Percentiles rank a stretch among this genome's conserved stretches.
These are phyloP conservation scores for Eumacrocentrus americanus DNA, from an alignment of 2,888 invertebrate species.

Conservation along the genomic window DNA sequence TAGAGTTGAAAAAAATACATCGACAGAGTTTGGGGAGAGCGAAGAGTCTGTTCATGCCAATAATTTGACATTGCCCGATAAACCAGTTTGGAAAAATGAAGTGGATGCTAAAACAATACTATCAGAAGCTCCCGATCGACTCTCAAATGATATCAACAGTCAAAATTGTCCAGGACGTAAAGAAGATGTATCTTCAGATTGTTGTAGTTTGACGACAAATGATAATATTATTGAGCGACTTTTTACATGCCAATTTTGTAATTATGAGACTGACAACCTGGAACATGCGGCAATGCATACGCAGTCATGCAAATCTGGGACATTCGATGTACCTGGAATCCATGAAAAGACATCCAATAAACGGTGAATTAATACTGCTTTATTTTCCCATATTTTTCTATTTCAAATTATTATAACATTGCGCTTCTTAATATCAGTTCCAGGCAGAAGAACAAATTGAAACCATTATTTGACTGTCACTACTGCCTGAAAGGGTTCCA, in stretches of 20 bases:
- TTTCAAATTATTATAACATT: too few relatives aligned
- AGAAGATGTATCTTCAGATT: not conserved
- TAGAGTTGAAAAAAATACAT: too few relatives aligned
- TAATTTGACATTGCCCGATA: not conserved
- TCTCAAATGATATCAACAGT: too few relatives aligned
- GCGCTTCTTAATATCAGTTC: too few relatives aligned
- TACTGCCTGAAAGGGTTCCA: conserved; percentile 33
- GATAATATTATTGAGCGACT: too few relatives aligned
- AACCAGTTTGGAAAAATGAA: not conserved
- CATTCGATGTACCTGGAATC: not conserved
- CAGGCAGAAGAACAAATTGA: conserved; percentile 31
- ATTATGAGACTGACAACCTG: conserved; percentile 31
- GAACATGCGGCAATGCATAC: conserved; percentile 26
- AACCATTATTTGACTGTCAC: conserved; percentile 30
- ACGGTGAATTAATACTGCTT: too few relatives aligned
- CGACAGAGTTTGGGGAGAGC: too few relatives aligned
- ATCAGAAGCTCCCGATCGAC: not conserved
- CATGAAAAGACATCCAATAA: too few relatives aligned
- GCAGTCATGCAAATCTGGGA: conserved; percentile 32
- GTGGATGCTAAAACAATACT: not conserved
- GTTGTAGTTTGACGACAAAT: too few relatives aligned
- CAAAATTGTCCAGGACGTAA: not conserved
- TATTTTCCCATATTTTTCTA: too few relatives aligned
- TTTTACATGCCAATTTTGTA: conserved; percentile 33
- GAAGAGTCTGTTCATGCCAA: too few relatives aligned